Evolutionary conservation across 2,113 vertebrate species (phyloP).

Genomic region (Struthio camelus): DNA sequence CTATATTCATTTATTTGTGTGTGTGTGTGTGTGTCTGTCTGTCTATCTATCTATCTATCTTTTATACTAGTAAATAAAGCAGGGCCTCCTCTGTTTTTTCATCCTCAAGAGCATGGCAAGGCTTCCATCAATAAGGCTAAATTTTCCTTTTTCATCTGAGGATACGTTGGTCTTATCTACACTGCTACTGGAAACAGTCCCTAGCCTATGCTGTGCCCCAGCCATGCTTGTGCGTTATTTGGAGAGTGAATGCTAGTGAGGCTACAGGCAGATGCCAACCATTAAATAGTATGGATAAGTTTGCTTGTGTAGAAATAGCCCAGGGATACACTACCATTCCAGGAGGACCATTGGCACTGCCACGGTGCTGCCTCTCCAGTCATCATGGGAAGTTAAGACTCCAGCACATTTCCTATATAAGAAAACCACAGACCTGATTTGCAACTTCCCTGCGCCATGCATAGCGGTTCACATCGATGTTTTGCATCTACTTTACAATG

Average conservation of each 20-base stretch:
- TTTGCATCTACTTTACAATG: neutral
- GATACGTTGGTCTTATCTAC: neutral
- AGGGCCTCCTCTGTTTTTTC: neutral
- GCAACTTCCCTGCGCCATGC: neutral
- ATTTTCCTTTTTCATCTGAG: neutral
- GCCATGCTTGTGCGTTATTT: neutral
- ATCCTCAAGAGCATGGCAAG: neutral
- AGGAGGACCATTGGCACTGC: neutral
- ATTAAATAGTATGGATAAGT: neutral
- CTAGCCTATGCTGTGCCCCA: neutral
- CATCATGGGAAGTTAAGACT: neutral
- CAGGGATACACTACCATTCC: neutral
- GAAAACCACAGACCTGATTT: neutral
- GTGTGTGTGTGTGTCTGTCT: neutral
- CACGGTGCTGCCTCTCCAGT: neutral
- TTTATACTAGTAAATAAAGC: neutral
- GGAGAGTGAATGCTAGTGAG: neutral
- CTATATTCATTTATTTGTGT: neutral
- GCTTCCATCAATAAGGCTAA: neutral
- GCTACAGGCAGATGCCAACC: neutral
- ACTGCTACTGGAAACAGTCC: neutral
- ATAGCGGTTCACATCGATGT: neutral
- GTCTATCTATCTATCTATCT: neutral
- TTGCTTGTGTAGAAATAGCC: neutral
- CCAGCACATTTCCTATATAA: neutral